Evolutionary conservation across 2,797 vertebrate genomes (phyloP).

Genomic region (Pipistrellus pipistrellus): DNA sequence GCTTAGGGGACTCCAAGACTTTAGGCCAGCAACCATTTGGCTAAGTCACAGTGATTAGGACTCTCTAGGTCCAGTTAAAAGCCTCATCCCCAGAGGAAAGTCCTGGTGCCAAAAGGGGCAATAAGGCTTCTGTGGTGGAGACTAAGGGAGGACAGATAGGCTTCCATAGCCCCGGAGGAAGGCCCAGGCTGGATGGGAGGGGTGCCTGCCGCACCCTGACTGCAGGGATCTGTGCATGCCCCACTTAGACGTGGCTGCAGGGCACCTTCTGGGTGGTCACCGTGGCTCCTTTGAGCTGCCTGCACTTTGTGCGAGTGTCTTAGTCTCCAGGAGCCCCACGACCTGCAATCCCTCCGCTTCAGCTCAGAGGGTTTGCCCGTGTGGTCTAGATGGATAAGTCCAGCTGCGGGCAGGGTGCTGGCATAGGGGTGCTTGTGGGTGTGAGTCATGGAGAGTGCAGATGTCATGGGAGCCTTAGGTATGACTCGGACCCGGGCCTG

Average conservation of each 20-base stretch:
- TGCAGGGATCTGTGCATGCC: neutral
- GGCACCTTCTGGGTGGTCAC: neutral
- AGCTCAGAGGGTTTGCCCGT: neutral
- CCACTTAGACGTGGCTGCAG: neutral
- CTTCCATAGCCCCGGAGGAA: neutral
- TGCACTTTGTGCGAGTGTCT: neutral
- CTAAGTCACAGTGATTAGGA: neutral
- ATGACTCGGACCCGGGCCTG: neutral
- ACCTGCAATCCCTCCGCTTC: neutral
- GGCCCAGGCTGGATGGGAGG: neutral
- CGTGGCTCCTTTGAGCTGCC: neutral
- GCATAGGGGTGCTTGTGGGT: neutral
- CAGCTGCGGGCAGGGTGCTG: accelerated
- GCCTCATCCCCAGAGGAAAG: neutral
- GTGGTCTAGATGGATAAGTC: neutral
- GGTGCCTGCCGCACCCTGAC: neutral
- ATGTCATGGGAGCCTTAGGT: neutral
- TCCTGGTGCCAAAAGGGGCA: neutral
- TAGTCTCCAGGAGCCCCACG: neutral
- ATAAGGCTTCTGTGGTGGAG: neutral
- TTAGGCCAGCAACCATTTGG: neutral
- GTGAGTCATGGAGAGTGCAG: neutral
- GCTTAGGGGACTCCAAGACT: neutral
- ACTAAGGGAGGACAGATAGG: neutral
- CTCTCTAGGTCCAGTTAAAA: neutral